A percentile compares a stretch with the other conserved stretches of the same genome.
Evolutionary conservation across 1,140 invertebrate species (phyloP).

Genomic region (Venustaconcha ellipsiformis): DNA sequence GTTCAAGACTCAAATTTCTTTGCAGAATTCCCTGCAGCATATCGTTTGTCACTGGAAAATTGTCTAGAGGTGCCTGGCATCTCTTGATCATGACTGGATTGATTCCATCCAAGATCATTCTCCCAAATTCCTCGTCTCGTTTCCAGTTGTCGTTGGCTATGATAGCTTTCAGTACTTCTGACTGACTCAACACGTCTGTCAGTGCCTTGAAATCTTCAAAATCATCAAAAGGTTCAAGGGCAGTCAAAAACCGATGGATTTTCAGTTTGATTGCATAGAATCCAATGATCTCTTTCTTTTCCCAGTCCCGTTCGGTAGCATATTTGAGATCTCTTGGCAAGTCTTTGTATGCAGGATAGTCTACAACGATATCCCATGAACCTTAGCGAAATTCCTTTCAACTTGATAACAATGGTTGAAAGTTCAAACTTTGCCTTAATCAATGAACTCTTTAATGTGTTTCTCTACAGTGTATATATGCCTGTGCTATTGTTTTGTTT

Average conservation of each 20-base stretch:
- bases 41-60: constrained; percentile 31
- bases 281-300: constrained; percentile 23
- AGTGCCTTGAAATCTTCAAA: constrained; percentile 23
- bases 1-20: constrained; percentile 6
- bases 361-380: background rate
- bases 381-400: no score
- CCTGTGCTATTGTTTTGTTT: no score
- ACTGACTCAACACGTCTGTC: constrained; percentile 5
- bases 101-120: constrained; percentile 12
- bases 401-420: no score
- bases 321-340: constrained; percentile 19
- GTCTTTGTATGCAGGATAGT: constrained; percentile 4
- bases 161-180: constrained; percentile 12
- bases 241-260: constrained; percentile 10
- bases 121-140: constrained; percentile 25
- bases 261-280: constrained; percentile 20
- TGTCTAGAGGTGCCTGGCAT: background rate
- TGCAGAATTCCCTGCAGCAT: constrained; percentile 16
- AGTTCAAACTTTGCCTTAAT: no score
- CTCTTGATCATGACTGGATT: constrained; percentile 24
- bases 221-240: constrained; percentile 18
- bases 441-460: no score
- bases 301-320: constrained; percentile 9
- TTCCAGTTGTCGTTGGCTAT: constrained; percentile 20
- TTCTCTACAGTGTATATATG: no score